These are phyloP conservation scores for Ostrea edulis DNA, from an alignment of 1,140 invertebrate species.

Conservation along the genomic window DNA sequence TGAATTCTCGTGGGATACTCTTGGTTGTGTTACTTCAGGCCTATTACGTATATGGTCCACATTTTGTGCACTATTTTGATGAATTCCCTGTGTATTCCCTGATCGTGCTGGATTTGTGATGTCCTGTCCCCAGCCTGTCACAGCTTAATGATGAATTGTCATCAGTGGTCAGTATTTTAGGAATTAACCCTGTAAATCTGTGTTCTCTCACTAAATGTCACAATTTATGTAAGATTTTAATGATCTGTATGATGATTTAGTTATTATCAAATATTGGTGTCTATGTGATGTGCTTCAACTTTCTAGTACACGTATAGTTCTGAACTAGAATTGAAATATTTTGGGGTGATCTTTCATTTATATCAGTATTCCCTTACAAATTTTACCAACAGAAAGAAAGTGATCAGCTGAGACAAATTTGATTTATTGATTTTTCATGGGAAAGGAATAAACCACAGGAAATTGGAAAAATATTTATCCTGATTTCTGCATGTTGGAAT, in stretches of 20 bases:
- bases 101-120: neutral
- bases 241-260: neutral
- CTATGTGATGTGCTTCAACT: too few relatives aligned
- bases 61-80: neutral
- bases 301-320: too few relatives aligned
- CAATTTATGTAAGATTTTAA: neutral
- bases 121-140: neutral
- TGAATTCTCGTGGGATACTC: too few relatives aligned
- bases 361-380: too few relatives aligned
- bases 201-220: conserved; percentile 4
- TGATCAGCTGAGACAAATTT: neutral
- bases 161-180: neutral
- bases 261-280: neutral
- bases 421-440: neutral
- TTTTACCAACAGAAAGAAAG: neutral
- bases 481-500: neutral
- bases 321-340: too few relatives aligned
- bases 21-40: too few relatives aligned
- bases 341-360: too few relatives aligned
- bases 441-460: neutral
- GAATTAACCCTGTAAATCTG: neutral
- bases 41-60: too few relatives aligned
- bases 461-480: neutral
- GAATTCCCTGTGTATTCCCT: neutral
- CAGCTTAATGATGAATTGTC: neutral